Evolutionary conservation across 2,113 vertebrate genomes (phyloP).

Genomic region (Sebastes schlegelii): DNA sequence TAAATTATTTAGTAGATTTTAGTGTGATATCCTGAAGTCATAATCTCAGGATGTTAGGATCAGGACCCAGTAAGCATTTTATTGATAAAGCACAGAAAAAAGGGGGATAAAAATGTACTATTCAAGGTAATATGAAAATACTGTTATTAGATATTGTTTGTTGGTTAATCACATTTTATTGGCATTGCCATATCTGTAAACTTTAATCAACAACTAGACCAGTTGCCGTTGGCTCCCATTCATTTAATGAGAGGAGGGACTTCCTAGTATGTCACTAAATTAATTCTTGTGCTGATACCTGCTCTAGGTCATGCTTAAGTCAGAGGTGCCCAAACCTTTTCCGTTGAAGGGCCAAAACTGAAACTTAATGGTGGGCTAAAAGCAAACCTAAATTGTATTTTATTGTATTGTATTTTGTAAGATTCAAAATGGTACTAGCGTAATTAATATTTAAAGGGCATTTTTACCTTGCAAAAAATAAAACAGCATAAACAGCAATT

Average conservation of each 20-base stretch:
- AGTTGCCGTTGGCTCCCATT: neutral
- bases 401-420: no score
- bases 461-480: no score
- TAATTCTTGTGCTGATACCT: neutral
- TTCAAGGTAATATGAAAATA: neutral
- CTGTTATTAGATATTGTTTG: neutral
- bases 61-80: neutral
- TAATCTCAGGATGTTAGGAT: neutral
- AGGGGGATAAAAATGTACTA: neutral
- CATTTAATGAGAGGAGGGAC: neutral
- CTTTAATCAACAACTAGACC: neutral
- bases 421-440: no score
- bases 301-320: neutral
- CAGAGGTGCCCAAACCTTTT: no score
- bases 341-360: no score
- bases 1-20: constrained; percentile 9
- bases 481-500: no score
- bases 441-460: no score
- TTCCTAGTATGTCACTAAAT: neutral
- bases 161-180: neutral
- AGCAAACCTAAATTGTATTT: no score
- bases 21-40: neutral
- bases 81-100: constrained; percentile 1
- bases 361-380: no score
- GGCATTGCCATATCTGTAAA: neutral